Conservation (phyloP, 1,140 invertebrate genomes). For the roundworm (Caenorhabditis elegans) region DNA sequence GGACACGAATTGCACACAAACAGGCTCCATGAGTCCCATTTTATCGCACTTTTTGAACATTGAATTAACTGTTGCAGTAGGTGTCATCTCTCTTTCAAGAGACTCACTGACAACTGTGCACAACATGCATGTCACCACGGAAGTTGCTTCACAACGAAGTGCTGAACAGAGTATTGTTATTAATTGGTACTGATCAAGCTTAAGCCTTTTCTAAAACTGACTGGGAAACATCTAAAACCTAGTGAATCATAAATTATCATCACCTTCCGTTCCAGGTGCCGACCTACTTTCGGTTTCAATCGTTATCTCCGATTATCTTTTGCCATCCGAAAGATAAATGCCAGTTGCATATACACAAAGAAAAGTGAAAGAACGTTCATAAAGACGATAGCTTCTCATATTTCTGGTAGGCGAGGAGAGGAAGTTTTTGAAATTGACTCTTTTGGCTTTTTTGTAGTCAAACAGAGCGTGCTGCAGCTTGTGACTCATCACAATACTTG, state of each 20-base stretch:
- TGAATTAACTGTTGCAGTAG: conserved; percentile 9
- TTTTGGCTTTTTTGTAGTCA: background rate
- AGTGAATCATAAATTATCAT: no score
- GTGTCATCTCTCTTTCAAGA: background rate
- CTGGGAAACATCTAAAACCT: no score
- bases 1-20: conserved; percentile 48
- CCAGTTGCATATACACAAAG: no score
- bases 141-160: background rate
- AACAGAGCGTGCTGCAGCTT: no score
- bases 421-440: background rate
- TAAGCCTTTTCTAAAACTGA: no score
- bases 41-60: conserved; percentile 41
- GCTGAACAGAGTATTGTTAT: background rate
- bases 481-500: background rate
- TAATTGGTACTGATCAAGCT: no score
- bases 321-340: no score
- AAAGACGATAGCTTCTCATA: background rate
- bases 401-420: background rate
- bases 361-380: background rate
- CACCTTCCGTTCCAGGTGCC: no score
- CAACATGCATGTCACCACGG: background rate
- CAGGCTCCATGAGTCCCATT: conserved; percentile 45
- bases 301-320: background rate
- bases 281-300: background rate
- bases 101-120: conserved; percentile 1